Evolutionary conservation across 2,888 invertebrate species (phyloP).

Genomic region (Petrolisthes cinctipes): DNA sequence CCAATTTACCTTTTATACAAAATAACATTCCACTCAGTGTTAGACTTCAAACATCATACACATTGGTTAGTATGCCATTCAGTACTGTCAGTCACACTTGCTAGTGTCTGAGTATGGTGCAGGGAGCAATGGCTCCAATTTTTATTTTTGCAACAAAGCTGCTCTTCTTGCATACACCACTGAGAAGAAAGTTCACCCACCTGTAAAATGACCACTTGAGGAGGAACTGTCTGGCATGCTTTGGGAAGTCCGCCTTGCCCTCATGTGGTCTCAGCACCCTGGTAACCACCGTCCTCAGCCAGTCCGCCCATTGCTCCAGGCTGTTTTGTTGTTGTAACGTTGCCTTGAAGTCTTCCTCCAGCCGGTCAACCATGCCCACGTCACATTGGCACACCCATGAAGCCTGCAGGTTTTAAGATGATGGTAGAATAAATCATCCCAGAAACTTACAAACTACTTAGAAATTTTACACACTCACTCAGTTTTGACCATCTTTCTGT

Average conservation of each 20-base stretch:
- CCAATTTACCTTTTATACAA: too few relatives aligned
- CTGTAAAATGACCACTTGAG: constrained; percentile 87
- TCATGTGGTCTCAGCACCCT: constrained; percentile 90
- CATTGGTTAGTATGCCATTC: too few relatives aligned
- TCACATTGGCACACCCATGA: constrained; percentile 71
- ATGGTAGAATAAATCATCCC: neutral
- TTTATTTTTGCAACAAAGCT: too few relatives aligned
- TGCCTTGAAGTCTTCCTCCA: constrained; percentile 92
- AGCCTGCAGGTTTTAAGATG: neutral
- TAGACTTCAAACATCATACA: too few relatives aligned
- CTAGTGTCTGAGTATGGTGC: too few relatives aligned
- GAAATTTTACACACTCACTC: too few relatives aligned
- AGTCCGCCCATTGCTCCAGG: constrained; percentile 96
- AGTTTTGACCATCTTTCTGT: too few relatives aligned
- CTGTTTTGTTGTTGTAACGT: constrained; percentile 87
- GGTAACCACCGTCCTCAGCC: constrained; percentile 95
- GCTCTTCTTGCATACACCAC: too few relatives aligned
- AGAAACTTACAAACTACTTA: too few relatives aligned
- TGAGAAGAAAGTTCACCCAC: neutral
- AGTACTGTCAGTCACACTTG: too few relatives aligned
- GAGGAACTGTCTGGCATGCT: constrained; percentile 90
- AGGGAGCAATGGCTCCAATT: too few relatives aligned
- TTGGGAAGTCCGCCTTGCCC: constrained; percentile 80
- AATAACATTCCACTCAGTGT: too few relatives aligned
- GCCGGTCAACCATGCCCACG: constrained; percentile 82